These are phyloP conservation scores for Ligdia adustata DNA, from an alignment of 2,888 invertebrate species.

Conservation along the genomic window DNA sequence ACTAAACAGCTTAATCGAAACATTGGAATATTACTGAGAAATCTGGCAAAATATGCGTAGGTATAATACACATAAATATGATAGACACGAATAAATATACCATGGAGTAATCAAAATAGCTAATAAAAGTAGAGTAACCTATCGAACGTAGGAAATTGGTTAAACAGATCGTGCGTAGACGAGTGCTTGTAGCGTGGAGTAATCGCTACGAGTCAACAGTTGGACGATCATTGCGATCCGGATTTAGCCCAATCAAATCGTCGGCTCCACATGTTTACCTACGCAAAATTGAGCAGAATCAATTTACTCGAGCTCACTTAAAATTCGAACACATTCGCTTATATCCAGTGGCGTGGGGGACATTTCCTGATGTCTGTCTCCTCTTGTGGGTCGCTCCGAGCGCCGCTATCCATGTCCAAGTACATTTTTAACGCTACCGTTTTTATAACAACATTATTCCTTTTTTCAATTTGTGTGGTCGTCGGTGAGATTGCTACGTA, in stretches of 20 bases:
- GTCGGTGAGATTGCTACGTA: constrained; percentile 75
- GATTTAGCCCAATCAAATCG: constrained; percentile 57
- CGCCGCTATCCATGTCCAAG: constrained; percentile 32
- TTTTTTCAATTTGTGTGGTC: constrained; percentile 75
- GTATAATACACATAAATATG: no score
- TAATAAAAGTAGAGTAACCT: no score
- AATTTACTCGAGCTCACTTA: constrained; percentile 63
- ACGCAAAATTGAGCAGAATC: constrained; percentile 58
- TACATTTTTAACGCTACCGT: constrained; percentile 53
- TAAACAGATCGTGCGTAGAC: constrained; percentile 23
- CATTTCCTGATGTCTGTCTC: constrained; percentile 66
- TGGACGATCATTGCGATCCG: constrained; percentile 47
- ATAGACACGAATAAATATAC: no score
- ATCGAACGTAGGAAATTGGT: no score
- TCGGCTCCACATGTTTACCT: constrained; percentile 51
- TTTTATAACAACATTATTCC: constrained; percentile 77
- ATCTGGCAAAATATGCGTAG: no score
- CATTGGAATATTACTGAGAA: no score
- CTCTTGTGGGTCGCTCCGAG: constrained; percentile 48
- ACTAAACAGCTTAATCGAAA: no score
- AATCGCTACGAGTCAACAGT: constrained; percentile 38
- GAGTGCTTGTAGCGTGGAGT: constrained; percentile 20
- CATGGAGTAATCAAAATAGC: no score
- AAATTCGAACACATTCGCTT: constrained; percentile 65
- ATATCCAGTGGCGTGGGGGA: constrained; percentile 62